Percentiles rank a stretch among this genome's conserved stretches.
Conservation (phyloP, 2,888 invertebrate genomes). For the Apotomis capreana region DNA sequence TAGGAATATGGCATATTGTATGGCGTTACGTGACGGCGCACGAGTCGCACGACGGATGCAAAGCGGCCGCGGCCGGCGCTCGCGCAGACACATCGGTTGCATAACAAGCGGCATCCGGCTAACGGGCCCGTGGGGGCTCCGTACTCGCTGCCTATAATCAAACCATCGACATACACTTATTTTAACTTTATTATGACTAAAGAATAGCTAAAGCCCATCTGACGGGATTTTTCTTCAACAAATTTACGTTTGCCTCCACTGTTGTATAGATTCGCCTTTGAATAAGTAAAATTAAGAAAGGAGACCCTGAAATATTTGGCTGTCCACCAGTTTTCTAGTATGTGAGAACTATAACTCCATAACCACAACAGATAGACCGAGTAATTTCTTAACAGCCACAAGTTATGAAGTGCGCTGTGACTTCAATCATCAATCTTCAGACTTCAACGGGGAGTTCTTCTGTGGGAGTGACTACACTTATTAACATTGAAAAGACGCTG, state of each 20-base stretch:
- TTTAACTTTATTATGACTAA: conserved; percentile 1
- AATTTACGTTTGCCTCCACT: not conserved
- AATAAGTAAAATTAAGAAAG: too few species aligned
- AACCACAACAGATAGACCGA: too few species aligned
- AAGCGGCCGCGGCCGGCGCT: conserved; percentile 47
- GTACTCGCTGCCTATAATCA: conserved; percentile 9
- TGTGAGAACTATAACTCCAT: too few species aligned
- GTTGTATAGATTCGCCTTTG: too few species aligned
- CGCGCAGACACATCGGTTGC: conserved; percentile 71
- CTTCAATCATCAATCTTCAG: too few species aligned
- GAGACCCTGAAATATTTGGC: too few species aligned
- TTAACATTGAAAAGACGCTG: too few species aligned
- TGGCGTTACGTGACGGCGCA: conserved; percentile 25
- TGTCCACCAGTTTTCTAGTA: too few species aligned
- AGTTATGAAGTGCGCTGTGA: too few species aligned
- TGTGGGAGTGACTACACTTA: too few species aligned
- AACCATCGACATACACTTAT: conserved; percentile 17
- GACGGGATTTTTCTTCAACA: not conserved
- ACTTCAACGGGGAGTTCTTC: too few species aligned
- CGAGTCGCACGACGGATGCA: conserved; percentile 20
- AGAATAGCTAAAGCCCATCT: not conserved
- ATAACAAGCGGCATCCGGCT: conserved; percentile 77
- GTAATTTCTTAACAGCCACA: too few species aligned
- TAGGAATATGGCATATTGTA: not conserved
- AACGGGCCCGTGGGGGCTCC: conserved; percentile 66